A percentile compares a stretch with the other conserved stretches of the same genome.
Evolutionary conservation across 2,113 vertebrate species (phyloP).

Genomic region (Meleagris gallopavo): DNA sequence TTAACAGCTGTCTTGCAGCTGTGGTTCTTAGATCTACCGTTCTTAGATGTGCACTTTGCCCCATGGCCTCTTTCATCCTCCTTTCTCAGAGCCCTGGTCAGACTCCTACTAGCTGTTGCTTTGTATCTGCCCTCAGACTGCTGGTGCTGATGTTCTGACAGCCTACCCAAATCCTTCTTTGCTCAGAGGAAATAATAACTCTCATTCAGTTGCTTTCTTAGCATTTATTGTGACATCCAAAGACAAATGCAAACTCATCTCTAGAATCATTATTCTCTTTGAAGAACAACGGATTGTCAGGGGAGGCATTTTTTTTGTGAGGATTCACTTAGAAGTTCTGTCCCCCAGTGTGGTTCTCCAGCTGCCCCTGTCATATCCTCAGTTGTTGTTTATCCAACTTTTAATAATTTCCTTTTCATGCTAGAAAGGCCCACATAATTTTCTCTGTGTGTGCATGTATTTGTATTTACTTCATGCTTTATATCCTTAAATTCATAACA

Average conservation of each 20-base stretch:
- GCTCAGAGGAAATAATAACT: constrained; percentile 67
- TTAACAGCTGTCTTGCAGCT: constrained; percentile 43
- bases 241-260: constrained; percentile 73
- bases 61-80: constrained; percentile 53
- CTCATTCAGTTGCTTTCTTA: constrained; percentile 66
- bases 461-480: constrained; percentile 52
- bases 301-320: constrained; percentile 66
- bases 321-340: constrained; percentile 72
- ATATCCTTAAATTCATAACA: constrained; percentile 16
- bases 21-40: constrained; percentile 50
- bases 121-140: constrained; percentile 15
- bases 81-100: constrained; percentile 7
- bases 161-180: constrained; percentile 38
- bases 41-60: constrained; percentile 45
- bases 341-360: constrained; percentile 71
- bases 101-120: constrained; percentile 26
- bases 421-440: constrained; percentile 62
- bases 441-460: constrained; percentile 67
- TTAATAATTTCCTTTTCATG: constrained; percentile 69
- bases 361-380: constrained; percentile 65
- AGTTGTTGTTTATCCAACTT: constrained; percentile 68
- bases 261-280: constrained; percentile 75
- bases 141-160: constrained; percentile 32
- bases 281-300: constrained; percentile 72
- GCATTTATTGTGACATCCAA: constrained; percentile 65